These are phyloP conservation scores for Corynorhinus townsendii DNA, from an alignment of 2,113 vertebrate genomes.

Conservation along the genomic window DNA sequence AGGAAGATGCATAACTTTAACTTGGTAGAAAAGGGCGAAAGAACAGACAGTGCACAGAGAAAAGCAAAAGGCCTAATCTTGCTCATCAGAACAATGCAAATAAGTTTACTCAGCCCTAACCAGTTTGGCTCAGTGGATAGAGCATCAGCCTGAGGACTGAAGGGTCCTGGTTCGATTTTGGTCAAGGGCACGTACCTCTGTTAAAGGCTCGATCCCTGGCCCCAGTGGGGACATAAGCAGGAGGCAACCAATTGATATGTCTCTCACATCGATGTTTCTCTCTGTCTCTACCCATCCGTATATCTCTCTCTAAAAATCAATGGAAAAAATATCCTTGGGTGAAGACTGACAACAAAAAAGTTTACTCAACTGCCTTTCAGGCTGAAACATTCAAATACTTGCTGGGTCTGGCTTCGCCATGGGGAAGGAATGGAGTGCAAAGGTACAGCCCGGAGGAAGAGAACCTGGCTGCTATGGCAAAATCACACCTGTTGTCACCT, in stretches of 20 bases:
- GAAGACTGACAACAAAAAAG: neutral
- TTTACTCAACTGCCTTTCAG: neutral
- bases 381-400: fast-evolving
- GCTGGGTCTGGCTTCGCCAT: fast-evolving
- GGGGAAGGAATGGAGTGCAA: fast-evolving
- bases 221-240: too few species aligned
- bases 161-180: too few species aligned
- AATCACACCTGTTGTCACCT: fast-evolving
- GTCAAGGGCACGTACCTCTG: too few species aligned
- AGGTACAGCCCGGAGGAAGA: fast-evolving
- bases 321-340: too few species aligned
- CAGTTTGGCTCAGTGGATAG: too few species aligned
- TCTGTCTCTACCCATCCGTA: too few species aligned
- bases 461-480: too few species aligned
- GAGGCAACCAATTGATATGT: too few species aligned
- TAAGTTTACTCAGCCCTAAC: neutral
- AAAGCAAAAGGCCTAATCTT: neutral
- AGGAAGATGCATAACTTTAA: neutral
- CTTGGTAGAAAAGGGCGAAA: neutral
- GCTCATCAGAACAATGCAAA: neutral
- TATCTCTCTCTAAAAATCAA: too few species aligned
- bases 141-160: too few species aligned
- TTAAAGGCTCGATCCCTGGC: too few species aligned
- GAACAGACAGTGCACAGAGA: neutral
- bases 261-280: too few species aligned